These are phyloP conservation scores for Gymnocypris eckloni DNA, from an alignment of 2,797 vertebrate genomes.

Conservation along the genomic window DNA sequence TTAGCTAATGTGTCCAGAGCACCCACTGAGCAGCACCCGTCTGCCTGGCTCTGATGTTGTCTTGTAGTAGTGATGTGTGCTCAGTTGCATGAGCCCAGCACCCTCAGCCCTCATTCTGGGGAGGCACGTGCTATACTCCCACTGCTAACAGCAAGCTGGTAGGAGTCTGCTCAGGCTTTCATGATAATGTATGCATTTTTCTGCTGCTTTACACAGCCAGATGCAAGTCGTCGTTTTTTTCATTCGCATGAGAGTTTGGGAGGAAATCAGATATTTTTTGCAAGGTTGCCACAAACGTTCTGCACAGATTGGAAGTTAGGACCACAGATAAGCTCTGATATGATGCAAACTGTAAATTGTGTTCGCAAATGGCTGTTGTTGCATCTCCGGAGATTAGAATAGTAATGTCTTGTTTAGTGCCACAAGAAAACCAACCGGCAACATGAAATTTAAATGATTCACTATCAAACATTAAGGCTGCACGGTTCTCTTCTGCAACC, in stretches of 20 bases:
- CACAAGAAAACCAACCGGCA: neutral
- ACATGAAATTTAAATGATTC: conserved; percentile 6
- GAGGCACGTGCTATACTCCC: conserved; percentile 61
- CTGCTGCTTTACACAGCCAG: conserved; percentile 9
- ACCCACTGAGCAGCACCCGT: conserved; percentile 69
- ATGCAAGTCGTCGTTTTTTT: neutral
- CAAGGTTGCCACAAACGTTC: conserved; percentile 28
- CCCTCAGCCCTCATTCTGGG: conserved; percentile 44
- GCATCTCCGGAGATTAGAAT: conserved; percentile 2
- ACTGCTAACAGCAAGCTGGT: conserved; percentile 59
- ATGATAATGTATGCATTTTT: conserved; percentile 59
- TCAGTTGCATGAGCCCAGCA: conserved; percentile 38
- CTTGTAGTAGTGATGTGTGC: conserved; percentile 69
- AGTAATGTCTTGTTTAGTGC: conserved; percentile 19
- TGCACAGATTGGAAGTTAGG: conserved; percentile 29
- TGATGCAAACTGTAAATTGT: conserved; percentile 39
- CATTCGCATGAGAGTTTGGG: neutral
- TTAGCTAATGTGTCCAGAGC: conserved; percentile 78
- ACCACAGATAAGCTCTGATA: conserved; percentile 26
- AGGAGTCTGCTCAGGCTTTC: conserved; percentile 60
- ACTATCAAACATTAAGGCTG: neutral
- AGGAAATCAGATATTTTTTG: neutral
- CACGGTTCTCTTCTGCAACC: neutral
- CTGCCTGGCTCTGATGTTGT: conserved; percentile 75
- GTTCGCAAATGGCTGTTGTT: conserved; percentile 6